Evolutionary conservation across 2,888 invertebrate genomes (phyloP).

Genomic region (Tetrapedia diversipes): DNA sequence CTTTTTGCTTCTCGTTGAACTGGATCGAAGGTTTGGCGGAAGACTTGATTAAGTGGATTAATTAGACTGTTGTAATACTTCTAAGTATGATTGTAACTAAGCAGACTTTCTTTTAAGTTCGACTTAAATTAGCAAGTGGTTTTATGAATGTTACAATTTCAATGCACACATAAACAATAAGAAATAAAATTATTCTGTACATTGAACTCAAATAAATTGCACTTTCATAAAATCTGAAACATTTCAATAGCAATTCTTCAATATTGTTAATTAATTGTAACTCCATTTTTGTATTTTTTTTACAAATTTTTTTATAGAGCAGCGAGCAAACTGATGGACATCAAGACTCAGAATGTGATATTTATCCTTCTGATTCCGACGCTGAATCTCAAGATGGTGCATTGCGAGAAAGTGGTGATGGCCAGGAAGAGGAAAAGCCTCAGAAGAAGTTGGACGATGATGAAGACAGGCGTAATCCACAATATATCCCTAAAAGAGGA

Average conservation of each 20-base stretch:
- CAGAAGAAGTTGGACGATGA: slow-evolving; percentile 94
- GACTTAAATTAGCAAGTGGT: slow-evolving; percentile 38
- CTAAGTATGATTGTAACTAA: slow-evolving; percentile 15
- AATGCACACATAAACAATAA: neutral
- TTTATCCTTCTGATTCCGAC: slow-evolving; percentile 78
- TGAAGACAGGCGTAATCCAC: slow-evolving; percentile 97
- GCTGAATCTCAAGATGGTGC: slow-evolving; percentile 80
- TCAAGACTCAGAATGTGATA: slow-evolving; percentile 80
- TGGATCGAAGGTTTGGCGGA: slow-evolving; percentile 62
- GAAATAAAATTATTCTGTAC: slow-evolving; percentile 2
- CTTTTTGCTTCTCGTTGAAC: slow-evolving; percentile 28
- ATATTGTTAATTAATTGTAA: neutral
- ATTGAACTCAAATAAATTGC: neutral
- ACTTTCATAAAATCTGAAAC: neutral
- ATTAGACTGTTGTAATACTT: slow-evolving; percentile 52
- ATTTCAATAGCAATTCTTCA: neutral
- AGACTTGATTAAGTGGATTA: slow-evolving; percentile 46
- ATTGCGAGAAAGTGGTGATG: slow-evolving; percentile 80
- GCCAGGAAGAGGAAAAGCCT: slow-evolving; percentile 84
- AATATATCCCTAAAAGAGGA: slow-evolving; percentile 97
- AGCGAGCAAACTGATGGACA: slow-evolving; percentile 78
- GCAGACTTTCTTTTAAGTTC: slow-evolving; percentile 25
- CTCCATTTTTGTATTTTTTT: neutral
- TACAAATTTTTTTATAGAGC: slow-evolving; percentile 70
- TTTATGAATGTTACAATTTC: slow-evolving; percentile 12